Conservation (phyloP, 1,140 invertebrate genomes). For the Heliothis virescens region DNA sequence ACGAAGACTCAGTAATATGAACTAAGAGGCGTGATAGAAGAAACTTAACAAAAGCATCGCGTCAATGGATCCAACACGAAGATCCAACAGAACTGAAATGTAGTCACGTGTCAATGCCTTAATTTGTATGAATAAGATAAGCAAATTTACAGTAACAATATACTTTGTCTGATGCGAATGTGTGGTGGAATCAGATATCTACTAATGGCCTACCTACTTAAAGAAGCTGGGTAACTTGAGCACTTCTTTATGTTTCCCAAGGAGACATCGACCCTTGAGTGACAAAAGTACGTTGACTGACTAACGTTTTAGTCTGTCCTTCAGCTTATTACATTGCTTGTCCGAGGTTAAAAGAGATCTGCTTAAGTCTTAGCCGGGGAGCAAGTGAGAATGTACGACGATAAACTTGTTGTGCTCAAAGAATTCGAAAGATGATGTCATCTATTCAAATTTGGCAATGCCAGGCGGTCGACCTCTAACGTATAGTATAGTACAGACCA, state of each 20-base stretch:
- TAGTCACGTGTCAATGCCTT: constrained; percentile 12
- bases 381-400: neutral
- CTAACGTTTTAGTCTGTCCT: neutral
- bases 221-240: constrained; percentile 47
- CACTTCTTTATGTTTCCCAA: constrained; percentile 61
- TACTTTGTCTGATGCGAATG: constrained; percentile 2
- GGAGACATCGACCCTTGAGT: constrained; percentile 59
- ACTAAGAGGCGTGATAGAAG: constrained; percentile 1
- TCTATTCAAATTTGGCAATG: constrained; percentile 80
- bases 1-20: constrained; percentile 1
- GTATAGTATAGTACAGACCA: no score
- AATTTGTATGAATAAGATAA: constrained; percentile 36
- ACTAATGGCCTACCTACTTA: constrained; percentile 33
- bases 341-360: no score
- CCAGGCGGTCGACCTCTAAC: constrained; percentile 76
- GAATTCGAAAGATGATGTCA: constrained; percentile 68
- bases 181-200: constrained; percentile 35
- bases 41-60: constrained; percentile 16
- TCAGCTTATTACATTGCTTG: constrained; percentile 35
- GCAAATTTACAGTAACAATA: constrained; percentile 40
- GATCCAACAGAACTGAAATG: neutral
- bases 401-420: constrained; percentile 2
- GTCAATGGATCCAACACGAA: neutral
- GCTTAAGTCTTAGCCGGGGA: neutral
- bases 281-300: constrained; percentile 57